Evolutionary conservation across 2,797 vertebrate species (phyloP).

Genomic region (Lates japonicus): DNA sequence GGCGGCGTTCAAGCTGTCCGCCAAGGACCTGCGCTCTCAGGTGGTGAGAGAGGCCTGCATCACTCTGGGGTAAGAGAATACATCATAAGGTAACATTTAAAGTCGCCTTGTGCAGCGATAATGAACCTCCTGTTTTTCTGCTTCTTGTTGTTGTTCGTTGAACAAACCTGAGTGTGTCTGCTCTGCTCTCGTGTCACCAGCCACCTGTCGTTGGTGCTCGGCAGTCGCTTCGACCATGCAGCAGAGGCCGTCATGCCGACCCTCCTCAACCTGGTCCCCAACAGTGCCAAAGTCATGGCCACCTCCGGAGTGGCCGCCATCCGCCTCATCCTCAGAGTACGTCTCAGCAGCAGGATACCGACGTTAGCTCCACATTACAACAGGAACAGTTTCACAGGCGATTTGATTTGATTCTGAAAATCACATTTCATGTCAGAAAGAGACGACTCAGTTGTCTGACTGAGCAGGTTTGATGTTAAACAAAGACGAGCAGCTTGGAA

Average conservation of each 20-base stretch:
- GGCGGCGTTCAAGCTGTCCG: slow-evolving; percentile 93
- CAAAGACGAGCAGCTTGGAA: neutral
- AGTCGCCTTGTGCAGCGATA: too few relatives aligned
- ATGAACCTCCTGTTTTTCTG: neutral
- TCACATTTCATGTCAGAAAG: neutral
- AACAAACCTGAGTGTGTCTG: too few relatives aligned
- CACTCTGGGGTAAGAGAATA: slow-evolving; percentile 90
- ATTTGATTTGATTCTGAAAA: neutral
- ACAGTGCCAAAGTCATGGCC: slow-evolving; percentile 97
- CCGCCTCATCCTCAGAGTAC: slow-evolving; percentile 93
- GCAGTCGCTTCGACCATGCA: slow-evolving; percentile 94
- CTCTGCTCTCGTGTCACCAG: slow-evolving; percentile 73
- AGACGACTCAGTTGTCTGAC: neutral
- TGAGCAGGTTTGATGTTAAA: neutral
- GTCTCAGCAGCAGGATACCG: slow-evolving; percentile 48
- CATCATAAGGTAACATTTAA: too few relatives aligned
- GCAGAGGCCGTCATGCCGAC: slow-evolving; percentile 94
- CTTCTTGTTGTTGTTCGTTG: neutral
- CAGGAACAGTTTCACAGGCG: neutral
- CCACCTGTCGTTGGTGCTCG: slow-evolving; percentile 92
- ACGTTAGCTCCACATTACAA: neutral
- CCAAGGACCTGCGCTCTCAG: slow-evolving; percentile 95
- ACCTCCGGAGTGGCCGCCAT: slow-evolving; percentile 93
- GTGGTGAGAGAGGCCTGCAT: slow-evolving; percentile 96
- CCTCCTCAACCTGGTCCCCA: slow-evolving; percentile 94